A percentile compares a stretch with the other conserved stretches of the same genome.
Conservation (phyloP, 2,113 vertebrate species). For the Ameiurus melas region DNA sequence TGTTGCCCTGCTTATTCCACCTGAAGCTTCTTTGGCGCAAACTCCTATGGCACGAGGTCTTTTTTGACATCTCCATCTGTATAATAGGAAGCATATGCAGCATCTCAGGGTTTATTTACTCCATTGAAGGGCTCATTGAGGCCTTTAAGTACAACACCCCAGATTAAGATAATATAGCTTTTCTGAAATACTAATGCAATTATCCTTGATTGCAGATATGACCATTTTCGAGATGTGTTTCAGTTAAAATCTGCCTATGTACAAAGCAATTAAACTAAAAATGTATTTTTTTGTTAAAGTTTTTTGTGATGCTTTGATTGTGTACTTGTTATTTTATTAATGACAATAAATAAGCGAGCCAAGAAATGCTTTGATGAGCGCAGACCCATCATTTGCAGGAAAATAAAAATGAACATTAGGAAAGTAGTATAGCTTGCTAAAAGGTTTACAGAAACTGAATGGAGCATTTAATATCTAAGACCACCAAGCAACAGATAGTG, state of each 20-base stretch:
- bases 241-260: background rate
- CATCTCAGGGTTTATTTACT: conserved; percentile 93
- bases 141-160: conserved; percentile 85
- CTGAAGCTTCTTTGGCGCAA: conserved; percentile 94
- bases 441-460: background rate
- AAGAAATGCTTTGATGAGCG: background rate
- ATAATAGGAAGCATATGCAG: conserved; percentile 95
- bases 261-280: background rate
- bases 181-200: background rate
- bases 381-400: background rate
- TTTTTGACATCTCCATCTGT: conserved; percentile 96
- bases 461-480: background rate
- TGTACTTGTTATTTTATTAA: background rate
- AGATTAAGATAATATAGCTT: conserved; percentile 69
- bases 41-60: conserved; percentile 95
- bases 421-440: background rate
- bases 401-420: background rate
- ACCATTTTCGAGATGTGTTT: background rate
- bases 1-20: conserved; percentile 96
- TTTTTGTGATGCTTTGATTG: background rate
- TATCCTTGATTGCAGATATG: background rate
- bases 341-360: background rate
- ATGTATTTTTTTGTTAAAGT: background rate
- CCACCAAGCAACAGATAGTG: background rate
- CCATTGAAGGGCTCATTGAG: conserved; percentile 94